phyloP scores from a whole-genome alignment of 2,113 vertebrate genomes.

The Echinops telfairi region DNA sequence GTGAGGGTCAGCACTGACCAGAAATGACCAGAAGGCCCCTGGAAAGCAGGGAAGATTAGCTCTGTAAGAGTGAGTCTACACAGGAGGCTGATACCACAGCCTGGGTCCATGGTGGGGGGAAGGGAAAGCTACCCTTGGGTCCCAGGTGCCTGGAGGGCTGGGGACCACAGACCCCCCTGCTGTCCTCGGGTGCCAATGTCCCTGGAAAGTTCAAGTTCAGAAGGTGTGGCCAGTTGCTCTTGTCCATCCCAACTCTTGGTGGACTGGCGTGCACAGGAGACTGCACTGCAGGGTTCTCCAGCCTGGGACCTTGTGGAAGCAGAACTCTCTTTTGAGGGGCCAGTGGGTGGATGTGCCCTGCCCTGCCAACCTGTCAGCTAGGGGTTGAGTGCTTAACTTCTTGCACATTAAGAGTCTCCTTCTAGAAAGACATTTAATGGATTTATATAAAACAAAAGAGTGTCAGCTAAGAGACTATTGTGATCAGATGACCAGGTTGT shows the following conservation, averaged over 20 bases:
- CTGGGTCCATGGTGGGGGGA: not conserved
- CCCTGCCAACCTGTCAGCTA: not conserved
- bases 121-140: rapidly evolving
- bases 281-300: not conserved
- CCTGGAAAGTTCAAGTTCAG: not conserved
- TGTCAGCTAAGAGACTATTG: not conserved
- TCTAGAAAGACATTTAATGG: not conserved
- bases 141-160: rapidly evolving
- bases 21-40: no score
- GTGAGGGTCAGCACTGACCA: not conserved
- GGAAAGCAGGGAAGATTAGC: not conserved
- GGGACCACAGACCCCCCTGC: no score
- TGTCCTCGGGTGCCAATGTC: rapidly evolving
- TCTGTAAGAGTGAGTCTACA: not conserved
- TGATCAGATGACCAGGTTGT: rapidly evolving
- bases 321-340: not conserved
- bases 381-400: no score
- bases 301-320: not conserved
- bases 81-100: not conserved
- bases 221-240: not conserved
- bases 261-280: not conserved
- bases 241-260: not conserved
- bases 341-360: no score
- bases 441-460: not conserved
- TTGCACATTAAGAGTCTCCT: no score